A percentile compares a stretch with the other conserved stretches of the same genome.
phyloP scores from a whole-genome alignment of 2,888 invertebrate genomes.

The Cantharis flavilabris region DNA sequence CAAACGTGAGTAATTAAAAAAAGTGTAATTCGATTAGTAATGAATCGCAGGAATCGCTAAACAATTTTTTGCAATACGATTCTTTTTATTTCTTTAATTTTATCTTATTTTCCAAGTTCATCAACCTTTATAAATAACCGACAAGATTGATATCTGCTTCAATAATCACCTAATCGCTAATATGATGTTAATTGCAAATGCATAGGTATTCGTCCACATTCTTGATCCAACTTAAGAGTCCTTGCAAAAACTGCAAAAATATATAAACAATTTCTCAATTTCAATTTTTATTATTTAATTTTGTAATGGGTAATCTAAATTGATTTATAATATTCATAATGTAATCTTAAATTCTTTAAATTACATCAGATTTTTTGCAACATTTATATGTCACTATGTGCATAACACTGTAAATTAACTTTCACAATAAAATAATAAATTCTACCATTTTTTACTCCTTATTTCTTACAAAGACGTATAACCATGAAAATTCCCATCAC shows the following conservation, averaged over 20 bases:
- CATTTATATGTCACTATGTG: background rate
- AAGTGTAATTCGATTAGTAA: background rate
- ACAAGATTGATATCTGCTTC: constrained; percentile 13
- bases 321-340: background rate
- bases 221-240: background rate
- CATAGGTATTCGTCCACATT: background rate
- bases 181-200: constrained; percentile 5
- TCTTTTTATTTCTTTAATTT: background rate
- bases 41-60: background rate
- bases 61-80: background rate
- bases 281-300: background rate
- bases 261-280: background rate
- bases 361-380: background rate
- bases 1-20: background rate
- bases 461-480: background rate
- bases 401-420: background rate
- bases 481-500: background rate
- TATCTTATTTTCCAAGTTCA: constrained; percentile 1
- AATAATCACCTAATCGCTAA: constrained; percentile 24
- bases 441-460: background rate
- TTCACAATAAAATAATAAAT: background rate
- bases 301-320: background rate
- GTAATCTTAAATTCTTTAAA: background rate
- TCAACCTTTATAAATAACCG: constrained; percentile 14
- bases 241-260: background rate